Evolutionary conservation across 2,797 vertebrate species (phyloP).

Genomic region (Poecilia velifera): DNA sequence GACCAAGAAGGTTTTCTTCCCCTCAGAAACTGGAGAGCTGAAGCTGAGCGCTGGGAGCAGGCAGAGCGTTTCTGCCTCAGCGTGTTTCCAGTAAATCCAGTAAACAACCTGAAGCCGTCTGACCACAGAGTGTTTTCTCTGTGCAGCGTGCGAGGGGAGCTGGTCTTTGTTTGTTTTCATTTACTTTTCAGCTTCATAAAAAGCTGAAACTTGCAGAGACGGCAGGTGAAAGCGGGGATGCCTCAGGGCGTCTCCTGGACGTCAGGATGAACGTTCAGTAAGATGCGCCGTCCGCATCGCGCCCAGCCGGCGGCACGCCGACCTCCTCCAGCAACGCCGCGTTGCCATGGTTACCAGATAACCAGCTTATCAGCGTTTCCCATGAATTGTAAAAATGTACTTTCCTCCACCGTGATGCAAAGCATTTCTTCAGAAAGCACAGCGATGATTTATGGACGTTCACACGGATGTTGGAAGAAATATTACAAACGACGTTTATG

Average conservation of each 20-base stretch:
- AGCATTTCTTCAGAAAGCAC: neutral
- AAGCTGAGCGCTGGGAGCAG: constrained; percentile 10
- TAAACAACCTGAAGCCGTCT: constrained; percentile 40
- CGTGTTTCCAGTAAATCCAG: constrained; percentile 23
- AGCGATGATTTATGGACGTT: neutral
- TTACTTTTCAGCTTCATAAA: constrained; percentile 13
- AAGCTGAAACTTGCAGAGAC: constrained; percentile 17
- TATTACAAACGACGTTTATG: no score
- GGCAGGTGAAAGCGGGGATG: neutral
- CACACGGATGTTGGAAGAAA: no score
- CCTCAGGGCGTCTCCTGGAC: constrained; percentile 17
- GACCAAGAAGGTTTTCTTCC: constrained; percentile 17
- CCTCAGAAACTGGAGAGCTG: constrained; percentile 26
- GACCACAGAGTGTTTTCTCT: constrained; percentile 38
- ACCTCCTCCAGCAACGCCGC: constrained; percentile 12
- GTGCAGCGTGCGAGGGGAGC: constrained; percentile 1
- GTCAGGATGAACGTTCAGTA: constrained; percentile 18
- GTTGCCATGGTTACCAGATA: constrained; percentile 49
- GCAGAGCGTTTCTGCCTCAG: constrained; percentile 19
- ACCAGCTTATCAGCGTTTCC: neutral
- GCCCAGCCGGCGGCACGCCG: neutral
- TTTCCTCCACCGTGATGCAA: neutral
- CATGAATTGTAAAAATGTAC: constrained; percentile 7
- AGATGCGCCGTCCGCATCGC: constrained; percentile 18
- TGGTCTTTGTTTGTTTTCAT: neutral